phyloP scores from a whole-genome alignment of 2,797 vertebrate species.

The Enteromius thamalakanensis region DNA sequence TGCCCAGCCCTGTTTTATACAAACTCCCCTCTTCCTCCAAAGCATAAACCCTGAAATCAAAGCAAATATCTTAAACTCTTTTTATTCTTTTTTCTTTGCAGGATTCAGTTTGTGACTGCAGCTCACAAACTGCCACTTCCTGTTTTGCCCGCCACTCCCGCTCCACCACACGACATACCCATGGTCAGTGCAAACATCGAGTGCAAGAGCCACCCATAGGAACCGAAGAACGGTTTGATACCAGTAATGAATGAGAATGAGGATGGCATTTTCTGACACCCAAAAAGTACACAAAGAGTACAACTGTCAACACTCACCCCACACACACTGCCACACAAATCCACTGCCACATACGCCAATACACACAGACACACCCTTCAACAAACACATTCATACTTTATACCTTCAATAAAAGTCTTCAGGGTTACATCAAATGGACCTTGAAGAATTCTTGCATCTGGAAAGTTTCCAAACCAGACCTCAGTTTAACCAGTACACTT shows the following conservation, averaged over 20 bases:
- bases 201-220: constrained; percentile 73
- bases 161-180: constrained; percentile 81
- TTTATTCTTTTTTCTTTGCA: constrained; percentile 69
- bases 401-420: constrained; percentile 59
- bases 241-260: constrained; percentile 77
- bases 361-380: constrained; percentile 39
- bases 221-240: constrained; percentile 82
- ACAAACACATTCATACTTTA: constrained; percentile 40
- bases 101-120: constrained; percentile 93
- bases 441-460: constrained; percentile 34
- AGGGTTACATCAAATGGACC: constrained; percentile 30
- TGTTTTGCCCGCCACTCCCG: constrained; percentile 86
- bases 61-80: neutral
- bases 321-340: constrained; percentile 59
- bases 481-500: constrained; percentile 56
- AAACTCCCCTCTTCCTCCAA: neutral
- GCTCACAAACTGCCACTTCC: constrained; percentile 82
- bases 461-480: constrained; percentile 48
- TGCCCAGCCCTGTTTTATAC: neutral
- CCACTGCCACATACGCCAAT: constrained; percentile 46
- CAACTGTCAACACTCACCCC: constrained; percentile 63
- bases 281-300: constrained; percentile 56
- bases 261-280: constrained; percentile 40
- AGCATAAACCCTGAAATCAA: constrained; percentile 6
- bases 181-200: constrained; percentile 90